Conservation (phyloP, 2,797 vertebrate genomes). For the Crocidura indochinensis region DNA sequence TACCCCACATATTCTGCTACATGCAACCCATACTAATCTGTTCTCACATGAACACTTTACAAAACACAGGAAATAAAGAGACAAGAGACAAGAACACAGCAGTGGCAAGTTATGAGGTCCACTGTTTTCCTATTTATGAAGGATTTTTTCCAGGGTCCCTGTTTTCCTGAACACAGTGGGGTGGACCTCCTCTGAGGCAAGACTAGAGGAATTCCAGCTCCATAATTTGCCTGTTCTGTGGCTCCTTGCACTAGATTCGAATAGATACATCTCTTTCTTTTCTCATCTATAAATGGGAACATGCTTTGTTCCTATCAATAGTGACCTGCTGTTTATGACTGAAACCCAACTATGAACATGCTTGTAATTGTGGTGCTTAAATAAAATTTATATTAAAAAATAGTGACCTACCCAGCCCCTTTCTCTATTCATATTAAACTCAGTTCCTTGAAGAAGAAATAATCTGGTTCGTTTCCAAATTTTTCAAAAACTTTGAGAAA, state of each 20-base stretch:
- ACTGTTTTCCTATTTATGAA: no score
- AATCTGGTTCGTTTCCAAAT: no score
- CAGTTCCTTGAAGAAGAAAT: no score
- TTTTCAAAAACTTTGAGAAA: neutral
- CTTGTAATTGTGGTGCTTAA: no score
- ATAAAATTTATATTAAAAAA: no score
- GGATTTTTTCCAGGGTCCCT: neutral
- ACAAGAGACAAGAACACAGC: accelerated
- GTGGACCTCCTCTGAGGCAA: neutral
- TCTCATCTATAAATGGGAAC: neutral
- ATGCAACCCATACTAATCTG: no score
- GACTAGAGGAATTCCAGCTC: neutral
- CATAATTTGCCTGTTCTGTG: neutral
- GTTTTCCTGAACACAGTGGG: no score
- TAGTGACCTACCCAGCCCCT: no score
- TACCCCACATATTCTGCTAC: neutral
- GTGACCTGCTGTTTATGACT: no score
- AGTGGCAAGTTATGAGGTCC: neutral
- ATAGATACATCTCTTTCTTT: neutral
- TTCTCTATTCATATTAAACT: no score
- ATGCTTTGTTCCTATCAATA: neutral
- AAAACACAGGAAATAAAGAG: neutral
- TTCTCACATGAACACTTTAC: neutral
- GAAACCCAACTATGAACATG: no score
- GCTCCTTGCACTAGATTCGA: neutral